Base-by-base conservation (phyloP, 2,797 vertebrate species). In the Phrynocephalus guinanensis region DNA sequence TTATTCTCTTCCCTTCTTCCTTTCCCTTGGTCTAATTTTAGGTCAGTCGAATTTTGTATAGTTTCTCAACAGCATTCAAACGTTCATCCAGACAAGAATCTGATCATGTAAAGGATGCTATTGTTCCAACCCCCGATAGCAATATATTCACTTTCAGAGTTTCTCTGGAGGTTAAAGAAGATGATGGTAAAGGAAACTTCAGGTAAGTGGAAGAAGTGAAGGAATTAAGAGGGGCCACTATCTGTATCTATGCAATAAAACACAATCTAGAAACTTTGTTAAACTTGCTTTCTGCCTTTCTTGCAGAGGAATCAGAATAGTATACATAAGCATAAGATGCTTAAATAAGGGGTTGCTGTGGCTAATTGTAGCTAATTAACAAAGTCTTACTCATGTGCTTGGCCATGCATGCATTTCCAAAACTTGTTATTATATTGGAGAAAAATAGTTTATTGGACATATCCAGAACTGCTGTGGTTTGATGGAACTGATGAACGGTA, bases 121-220 rank as follows among this genome's bases (percentile, higher is more conserved):
- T 96, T 3, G 91, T 97, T 90, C 97, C 97, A 75, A 97, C 97
- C 0, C 96, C 98, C 0, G 98, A 99, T 9, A 96, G 97, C 24
- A 98, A 99, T 87, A 96, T 98, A 16, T 99, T 98, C 94, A 98
- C 97, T 89, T 99, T 99, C 94, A 97, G 95, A 28, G 98, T 99
- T 89, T 98, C 98, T 2, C 93, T 99, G 87, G 99, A 99, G 95
- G 97, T 99, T 91, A 99, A 97, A 94, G 99, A 99, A 96, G 99
- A 99, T 73, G 99, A 99, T 89, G 98, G 99, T 89, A 99, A 99
- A 96, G 98, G 98, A 92, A 99, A 98, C 96, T 99, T 98, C 94
- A 99, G 98, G 99, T 99, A 94, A 96, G 84, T 75, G 83, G 87
- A 84, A 20, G 67, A 86, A 28, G 67, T 89, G 82, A 52, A 44